phyloP scores from a whole-genome alignment of 2,113 vertebrate species.

The Mandrillus leucophaeus region DNA sequence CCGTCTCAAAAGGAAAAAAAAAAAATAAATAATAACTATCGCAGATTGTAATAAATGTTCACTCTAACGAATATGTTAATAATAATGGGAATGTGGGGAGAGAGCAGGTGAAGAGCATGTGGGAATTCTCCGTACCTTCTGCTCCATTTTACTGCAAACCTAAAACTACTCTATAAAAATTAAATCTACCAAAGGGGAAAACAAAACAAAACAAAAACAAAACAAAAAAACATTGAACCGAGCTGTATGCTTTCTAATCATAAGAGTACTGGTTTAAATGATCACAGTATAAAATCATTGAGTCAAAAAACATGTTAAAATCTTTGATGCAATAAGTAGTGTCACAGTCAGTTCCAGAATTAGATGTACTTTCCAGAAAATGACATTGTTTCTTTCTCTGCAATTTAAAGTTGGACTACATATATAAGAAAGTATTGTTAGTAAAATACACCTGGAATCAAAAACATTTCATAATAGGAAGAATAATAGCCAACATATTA shows the following conservation, averaged over 20 bases:
- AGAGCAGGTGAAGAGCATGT: neutral
- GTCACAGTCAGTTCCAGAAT: neutral
- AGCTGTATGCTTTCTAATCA: neutral
- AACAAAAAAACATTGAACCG: neutral
- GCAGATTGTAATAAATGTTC: neutral
- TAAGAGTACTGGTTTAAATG: neutral
- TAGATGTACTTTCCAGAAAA: neutral
- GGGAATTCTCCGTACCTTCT: neutral
- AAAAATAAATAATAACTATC: neutral
- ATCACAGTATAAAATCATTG: neutral
- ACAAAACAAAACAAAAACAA: too few relatives aligned
- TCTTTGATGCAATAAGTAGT: neutral
- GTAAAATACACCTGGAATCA: neutral
- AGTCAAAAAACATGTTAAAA: neutral
- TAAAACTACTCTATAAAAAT: neutral
- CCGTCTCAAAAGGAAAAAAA: too few relatives aligned
- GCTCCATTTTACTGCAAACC: neutral
- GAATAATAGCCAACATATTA: neutral
- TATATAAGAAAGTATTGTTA: neutral
- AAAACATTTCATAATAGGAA: neutral
- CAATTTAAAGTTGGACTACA: neutral
- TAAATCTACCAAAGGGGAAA: neutral
- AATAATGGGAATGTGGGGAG: neutral
- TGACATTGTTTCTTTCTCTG: neutral
- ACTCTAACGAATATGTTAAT: neutral